Evolutionary conservation across 2,888 invertebrate species (phyloP).

Genomic region (Spodoptera exigua): DNA sequence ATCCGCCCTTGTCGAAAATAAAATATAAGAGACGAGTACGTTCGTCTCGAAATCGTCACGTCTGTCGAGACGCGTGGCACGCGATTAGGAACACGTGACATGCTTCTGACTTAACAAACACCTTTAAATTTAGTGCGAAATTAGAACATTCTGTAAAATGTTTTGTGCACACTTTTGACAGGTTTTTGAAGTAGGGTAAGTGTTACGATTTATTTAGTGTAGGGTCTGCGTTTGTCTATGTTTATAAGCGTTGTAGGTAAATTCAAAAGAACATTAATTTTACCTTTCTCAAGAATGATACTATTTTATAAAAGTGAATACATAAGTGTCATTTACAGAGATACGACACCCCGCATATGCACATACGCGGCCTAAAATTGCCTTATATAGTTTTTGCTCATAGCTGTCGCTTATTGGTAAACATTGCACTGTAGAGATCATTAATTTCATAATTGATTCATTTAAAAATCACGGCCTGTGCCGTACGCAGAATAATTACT

Average conservation of each 20-base stretch:
- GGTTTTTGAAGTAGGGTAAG: constrained; percentile 5
- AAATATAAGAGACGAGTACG: constrained; percentile 47
- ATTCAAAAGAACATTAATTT: no score
- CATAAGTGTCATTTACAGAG: no score
- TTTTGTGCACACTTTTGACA: constrained; percentile 27
- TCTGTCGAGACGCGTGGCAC: constrained; percentile 67
- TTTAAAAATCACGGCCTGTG: no score
- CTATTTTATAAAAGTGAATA: no score
- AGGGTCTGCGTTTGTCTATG: neutral
- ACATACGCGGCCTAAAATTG: no score
- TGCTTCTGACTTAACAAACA: constrained; percentile 64
- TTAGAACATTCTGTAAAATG: constrained; percentile 39
- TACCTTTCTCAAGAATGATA: no score
- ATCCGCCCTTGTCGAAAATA: constrained; percentile 64
- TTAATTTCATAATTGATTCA: no score
- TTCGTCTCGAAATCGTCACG: constrained; percentile 70
- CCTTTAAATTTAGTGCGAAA: constrained; percentile 50
- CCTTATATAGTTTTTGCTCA: no score
- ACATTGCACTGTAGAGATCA: no score
- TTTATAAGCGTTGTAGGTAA: neutral
- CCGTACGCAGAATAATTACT: no score
- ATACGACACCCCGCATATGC: no score
- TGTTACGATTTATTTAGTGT: neutral
- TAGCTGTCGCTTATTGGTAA: no score
- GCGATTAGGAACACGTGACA: constrained; percentile 62